A percentile compares a stretch with the other conserved stretches of the same genome.
phyloP scores from a whole-genome alignment of 2,888 invertebrate species.

The Ennomos fuscantarius region DNA sequence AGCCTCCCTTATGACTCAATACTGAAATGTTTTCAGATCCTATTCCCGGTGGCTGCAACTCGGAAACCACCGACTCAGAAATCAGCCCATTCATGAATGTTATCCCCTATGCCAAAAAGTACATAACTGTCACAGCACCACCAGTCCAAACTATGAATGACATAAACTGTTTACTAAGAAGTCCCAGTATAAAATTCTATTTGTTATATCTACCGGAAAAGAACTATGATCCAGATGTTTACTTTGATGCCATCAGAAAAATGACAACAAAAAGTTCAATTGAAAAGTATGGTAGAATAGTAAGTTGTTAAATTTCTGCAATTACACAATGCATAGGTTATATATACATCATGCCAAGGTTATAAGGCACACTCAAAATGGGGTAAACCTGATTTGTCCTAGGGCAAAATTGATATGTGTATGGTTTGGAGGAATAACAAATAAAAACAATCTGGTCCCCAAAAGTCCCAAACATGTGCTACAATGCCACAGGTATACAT shows the following conservation, averaged over 20 bases:
- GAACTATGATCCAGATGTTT: slow-evolving; percentile 80
- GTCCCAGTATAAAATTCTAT: slow-evolving; percentile 77
- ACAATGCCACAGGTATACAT: too few species aligned
- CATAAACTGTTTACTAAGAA: slow-evolving; percentile 51
- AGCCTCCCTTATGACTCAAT: too few species aligned
- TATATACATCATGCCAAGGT: too few species aligned
- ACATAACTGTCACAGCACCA: slow-evolving; percentile 83
- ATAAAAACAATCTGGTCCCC: too few species aligned
- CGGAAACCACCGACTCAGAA: slow-evolving; percentile 83
- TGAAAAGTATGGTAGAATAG: slow-evolving; percentile 77
- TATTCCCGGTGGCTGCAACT: slow-evolving; percentile 91
- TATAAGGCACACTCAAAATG: too few species aligned
- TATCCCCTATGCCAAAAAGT: slow-evolving; percentile 55
- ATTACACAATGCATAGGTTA: too few species aligned
- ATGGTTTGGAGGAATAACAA: too few species aligned
- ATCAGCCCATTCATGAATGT: slow-evolving; percentile 86
- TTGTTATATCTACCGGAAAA: slow-evolving; percentile 86
- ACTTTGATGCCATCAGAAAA: slow-evolving; percentile 85
- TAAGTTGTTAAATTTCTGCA: slow-evolving; percentile 52
- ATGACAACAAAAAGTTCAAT: slow-evolving; percentile 86
- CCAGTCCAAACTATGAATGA: slow-evolving; percentile 70
- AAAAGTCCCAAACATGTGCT: too few species aligned
- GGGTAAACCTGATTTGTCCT: too few species aligned
- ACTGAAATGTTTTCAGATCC: slow-evolving; percentile 84
- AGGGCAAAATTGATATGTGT: too few species aligned